Evolutionary conservation across 2,113 vertebrate species (phyloP).

Genomic region (Psittacara wagleri): DNA sequence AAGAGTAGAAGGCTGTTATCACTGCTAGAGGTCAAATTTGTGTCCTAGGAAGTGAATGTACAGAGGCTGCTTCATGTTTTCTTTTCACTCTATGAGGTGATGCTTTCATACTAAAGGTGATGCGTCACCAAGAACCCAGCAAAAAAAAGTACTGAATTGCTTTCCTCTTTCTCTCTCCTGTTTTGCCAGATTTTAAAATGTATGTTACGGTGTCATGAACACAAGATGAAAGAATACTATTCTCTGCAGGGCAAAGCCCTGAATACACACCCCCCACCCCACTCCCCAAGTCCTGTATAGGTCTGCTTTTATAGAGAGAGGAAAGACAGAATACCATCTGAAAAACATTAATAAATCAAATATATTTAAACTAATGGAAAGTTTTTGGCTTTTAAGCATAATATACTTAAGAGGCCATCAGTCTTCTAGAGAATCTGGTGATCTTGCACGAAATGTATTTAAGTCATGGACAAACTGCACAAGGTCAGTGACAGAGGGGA

Average conservation of each 20-base stretch:
- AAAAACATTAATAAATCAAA: not conserved
- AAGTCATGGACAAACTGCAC: not conserved
- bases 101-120: not conserved
- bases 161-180: not conserved
- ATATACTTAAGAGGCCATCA: not conserved
- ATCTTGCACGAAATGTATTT: not conserved
- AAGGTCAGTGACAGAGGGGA: not conserved
- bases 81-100: not conserved
- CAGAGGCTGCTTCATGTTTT: not conserved
- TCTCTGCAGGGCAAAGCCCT: not conserved
- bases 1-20: not conserved
- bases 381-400: not conserved
- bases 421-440: not conserved
- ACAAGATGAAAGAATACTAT: not conserved
- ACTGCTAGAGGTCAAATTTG: not conserved
- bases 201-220: accelerated
- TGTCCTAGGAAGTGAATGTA: not conserved
- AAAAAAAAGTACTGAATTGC: not conserved
- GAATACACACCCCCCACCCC: not conserved
- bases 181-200: not conserved
- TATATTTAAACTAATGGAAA: not conserved
- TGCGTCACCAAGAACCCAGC: not conserved
- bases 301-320: not conserved
- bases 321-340: not conserved
- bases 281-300: not conserved